Percentiles rank a stretch among this genome's conserved stretches.
Evolutionary conservation across 2,797 vertebrate genomes (phyloP).

Genomic region (Ptychadena robeensis): DNA sequence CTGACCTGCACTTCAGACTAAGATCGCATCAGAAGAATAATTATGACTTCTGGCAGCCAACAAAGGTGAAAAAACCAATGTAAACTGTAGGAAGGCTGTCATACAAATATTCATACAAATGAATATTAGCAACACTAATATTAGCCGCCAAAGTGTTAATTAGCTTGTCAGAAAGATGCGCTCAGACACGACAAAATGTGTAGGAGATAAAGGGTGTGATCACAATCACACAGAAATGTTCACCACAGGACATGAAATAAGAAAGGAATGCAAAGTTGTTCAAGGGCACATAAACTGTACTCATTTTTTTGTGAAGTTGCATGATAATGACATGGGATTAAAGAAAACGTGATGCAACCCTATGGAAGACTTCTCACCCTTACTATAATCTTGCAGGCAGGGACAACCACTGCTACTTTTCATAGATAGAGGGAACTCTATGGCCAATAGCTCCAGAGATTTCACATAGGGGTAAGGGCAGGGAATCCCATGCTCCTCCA

Average conservation of each 20-base stretch:
- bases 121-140: neutral
- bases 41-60: neutral
- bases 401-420: no score
- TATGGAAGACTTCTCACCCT: no score
- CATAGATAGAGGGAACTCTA: no score
- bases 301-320: no score
- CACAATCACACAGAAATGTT: neutral
- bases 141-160: neutral
- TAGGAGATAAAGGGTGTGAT: slow-evolving; percentile 13
- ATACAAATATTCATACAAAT: neutral
- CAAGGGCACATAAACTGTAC: no score
- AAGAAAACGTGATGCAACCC: no score
- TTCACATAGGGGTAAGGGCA: no score
- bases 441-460: no score
- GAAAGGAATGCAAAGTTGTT: no score
- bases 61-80: neutral
- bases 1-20: neutral
- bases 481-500: no score
- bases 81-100: neutral
- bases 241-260: neutral
- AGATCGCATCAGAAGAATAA: neutral
- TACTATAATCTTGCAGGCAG: no score
- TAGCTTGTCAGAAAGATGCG: neutral
- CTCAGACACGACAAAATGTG: neutral
- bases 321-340: no score